Percentiles rank a stretch among this genome's conserved stretches.
Evolutionary conservation across 2,888 invertebrate species (phyloP).

Genomic region (Lomographa bimaculata): DNA sequence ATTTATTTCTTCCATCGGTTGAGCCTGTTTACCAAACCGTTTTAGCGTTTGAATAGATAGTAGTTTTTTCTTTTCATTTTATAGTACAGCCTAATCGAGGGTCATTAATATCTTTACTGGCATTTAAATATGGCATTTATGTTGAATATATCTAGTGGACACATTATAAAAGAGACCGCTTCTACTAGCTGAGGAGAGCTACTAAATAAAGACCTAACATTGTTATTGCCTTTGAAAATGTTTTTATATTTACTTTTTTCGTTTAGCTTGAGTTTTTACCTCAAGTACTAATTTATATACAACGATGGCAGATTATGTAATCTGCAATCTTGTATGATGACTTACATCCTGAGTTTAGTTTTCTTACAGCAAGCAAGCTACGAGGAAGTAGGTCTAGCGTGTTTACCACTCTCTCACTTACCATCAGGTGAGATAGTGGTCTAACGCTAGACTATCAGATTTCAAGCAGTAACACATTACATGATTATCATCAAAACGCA

Average conservation of each 20-base stretch:
- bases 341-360: too few relatives aligned
- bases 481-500: too few relatives aligned
- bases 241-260: slow-evolving; percentile 2
- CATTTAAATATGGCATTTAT: slow-evolving; percentile 54
- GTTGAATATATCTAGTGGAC: slow-evolving; percentile 43
- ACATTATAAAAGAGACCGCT: slow-evolving; percentile 45
- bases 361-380: too few relatives aligned
- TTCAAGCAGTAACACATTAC: too few relatives aligned
- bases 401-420: too few relatives aligned
- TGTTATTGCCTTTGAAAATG: slow-evolving; percentile 20
- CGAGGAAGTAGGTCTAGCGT: too few relatives aligned
- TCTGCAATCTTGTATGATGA: too few relatives aligned
- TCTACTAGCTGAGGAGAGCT: slow-evolving; percentile 42
- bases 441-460: too few relatives aligned
- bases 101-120: slow-evolving; percentile 56
- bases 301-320: too few relatives aligned
- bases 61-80: slow-evolving; percentile 47
- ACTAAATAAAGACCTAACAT: slow-evolving; percentile 26
- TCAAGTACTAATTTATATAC: too few relatives aligned
- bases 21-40: slow-evolving; percentile 43
- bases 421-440: too few relatives aligned
- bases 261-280: slow-evolving; percentile 1
- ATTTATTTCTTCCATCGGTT: slow-evolving; percentile 49
- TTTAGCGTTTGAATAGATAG: slow-evolving; percentile 53
- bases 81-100: slow-evolving; percentile 48